Evolutionary conservation across 30 jellyfish, hydroid and myxozoan species (phyloP).

Genomic region (Haliclystus octoradiatus): DNA sequence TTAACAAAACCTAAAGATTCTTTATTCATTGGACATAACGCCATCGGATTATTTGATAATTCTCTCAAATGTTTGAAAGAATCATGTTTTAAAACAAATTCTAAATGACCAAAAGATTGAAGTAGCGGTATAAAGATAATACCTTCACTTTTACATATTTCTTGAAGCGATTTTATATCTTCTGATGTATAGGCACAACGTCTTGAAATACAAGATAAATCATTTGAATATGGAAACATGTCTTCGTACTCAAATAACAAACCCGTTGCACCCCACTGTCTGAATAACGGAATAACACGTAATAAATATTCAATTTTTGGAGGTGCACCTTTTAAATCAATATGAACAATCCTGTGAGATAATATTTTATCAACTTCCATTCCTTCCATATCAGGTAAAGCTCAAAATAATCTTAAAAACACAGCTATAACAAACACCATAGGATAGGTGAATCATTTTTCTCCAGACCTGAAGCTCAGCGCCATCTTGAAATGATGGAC

Average conservation of each 20-base stretch:
- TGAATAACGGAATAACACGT: slow-evolving; percentile 15
- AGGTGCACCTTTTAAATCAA: slow-evolving; percentile 15
- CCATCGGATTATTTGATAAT: too few relatives aligned
- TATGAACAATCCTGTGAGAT: slow-evolving; percentile 9
- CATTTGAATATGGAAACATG: slow-evolving; percentile 51
- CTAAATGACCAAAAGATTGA: slow-evolving; percentile 59
- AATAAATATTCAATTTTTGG: not conserved
- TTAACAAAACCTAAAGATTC: not conserved
- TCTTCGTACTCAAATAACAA: slow-evolving; percentile 55
- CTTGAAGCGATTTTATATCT: slow-evolving; percentile 12
- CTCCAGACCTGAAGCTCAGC: too few relatives aligned
- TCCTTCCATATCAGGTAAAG: too few relatives aligned
- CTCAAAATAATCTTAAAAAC: too few relatives aligned
- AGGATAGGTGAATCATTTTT: too few relatives aligned
- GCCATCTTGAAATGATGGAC: too few relatives aligned
- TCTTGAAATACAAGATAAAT: slow-evolving; percentile 5
- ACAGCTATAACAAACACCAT: too few relatives aligned
- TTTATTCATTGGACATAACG: not conserved
- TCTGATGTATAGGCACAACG: slow-evolving; percentile 23
- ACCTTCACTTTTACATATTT: slow-evolving; percentile 6
- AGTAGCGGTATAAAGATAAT: slow-evolving; percentile 35
- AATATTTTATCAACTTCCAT: too few relatives aligned
- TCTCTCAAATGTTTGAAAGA: not conserved
- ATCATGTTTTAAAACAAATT: not conserved
- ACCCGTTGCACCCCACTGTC: slow-evolving; percentile 52